Conservation (phyloP, 2,113 vertebrate species). For the Argyrosomus japonicus region DNA sequence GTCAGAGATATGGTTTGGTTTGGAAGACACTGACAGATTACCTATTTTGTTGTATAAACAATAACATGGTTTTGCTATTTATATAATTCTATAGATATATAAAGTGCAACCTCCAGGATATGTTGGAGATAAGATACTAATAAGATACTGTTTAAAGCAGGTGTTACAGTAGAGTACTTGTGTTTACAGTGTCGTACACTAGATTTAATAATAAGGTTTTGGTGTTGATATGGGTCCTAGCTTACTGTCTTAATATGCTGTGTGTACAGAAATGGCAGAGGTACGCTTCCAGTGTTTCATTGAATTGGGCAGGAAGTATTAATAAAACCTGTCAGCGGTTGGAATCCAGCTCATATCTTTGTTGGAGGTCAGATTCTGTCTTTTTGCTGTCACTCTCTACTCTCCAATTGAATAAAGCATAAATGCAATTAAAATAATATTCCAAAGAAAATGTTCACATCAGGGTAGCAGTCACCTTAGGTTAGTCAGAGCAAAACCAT, state of each 20-base stretch:
- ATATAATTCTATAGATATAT: neutral
- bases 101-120: neutral
- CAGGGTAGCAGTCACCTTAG: neutral
- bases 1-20: neutral
- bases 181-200: neutral
- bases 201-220: neutral
- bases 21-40: neutral
- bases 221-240: neutral
- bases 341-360: neutral
- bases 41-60: neutral
- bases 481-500: conserved; percentile 11
- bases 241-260: neutral
- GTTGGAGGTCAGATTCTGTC: neutral
- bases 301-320: neutral
- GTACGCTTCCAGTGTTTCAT: neutral
- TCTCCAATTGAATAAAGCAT: neutral
- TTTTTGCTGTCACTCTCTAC: neutral
- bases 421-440: conserved; percentile 3
- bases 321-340: neutral
- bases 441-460: neutral
- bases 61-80: neutral
- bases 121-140: no score
- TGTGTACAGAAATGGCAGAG: neutral
- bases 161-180: neutral
- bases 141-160: no score